A percentile compares a stretch with the other conserved stretches of the same genome.
Conservation (phyloP, 1,140 invertebrate species). For the Argopecten irradians region DNA sequence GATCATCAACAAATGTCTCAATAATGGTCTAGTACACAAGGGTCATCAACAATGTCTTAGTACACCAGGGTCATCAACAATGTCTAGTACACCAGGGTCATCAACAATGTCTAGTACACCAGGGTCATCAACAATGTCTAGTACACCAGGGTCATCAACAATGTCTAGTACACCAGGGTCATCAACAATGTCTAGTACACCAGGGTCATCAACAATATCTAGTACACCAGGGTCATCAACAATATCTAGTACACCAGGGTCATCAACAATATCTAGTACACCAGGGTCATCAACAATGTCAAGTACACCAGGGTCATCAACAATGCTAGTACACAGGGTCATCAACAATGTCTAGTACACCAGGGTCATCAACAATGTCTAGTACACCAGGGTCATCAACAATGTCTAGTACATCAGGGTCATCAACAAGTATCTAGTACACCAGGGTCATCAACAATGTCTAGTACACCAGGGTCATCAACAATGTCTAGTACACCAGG, state of each 20-base stretch:
- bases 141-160: not conserved
- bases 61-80: too few relatives aligned
- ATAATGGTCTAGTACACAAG: not conserved
- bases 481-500: too few relatives aligned
- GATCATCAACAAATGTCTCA: not conserved
- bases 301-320: not conserved
- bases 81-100: not conserved
- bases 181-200: not conserved
- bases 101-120: not conserved
- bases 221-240: not conserved
- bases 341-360: not conserved
- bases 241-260: not conserved
- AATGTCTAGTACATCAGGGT: not conserved
- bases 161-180: not conserved
- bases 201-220: not conserved
- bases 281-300: too few relatives aligned
- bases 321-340: too few relatives aligned
- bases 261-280: not conserved
- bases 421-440: not conserved
- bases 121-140: not conserved
- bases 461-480: not conserved
- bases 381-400: not conserved
- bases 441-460: not conserved
- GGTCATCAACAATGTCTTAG: not conserved
- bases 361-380: not conserved